Conservation (phyloP, 2,113 vertebrate genomes). For the Pavo muticus region DNA sequence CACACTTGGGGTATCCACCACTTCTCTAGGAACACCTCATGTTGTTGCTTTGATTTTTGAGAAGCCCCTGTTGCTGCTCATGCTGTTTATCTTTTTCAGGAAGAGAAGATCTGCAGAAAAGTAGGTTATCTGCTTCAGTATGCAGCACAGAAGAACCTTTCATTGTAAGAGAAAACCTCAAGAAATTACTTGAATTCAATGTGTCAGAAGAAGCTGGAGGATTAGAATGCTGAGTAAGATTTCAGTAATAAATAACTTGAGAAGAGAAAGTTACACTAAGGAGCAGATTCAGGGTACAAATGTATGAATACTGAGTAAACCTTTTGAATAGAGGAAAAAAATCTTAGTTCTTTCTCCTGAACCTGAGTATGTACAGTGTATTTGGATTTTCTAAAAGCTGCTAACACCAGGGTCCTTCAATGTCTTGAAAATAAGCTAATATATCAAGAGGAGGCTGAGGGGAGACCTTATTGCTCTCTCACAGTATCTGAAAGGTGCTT, state of each 20-base stretch:
- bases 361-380: not conserved
- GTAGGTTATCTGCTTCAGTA: fast-evolving
- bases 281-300: not conserved
- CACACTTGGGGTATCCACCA: too few relatives aligned
- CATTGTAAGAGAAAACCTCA: not conserved
- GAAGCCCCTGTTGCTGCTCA: not conserved
- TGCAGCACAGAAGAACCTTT: not conserved
- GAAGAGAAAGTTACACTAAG: not conserved
- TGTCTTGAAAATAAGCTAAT: not conserved
- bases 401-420: not conserved
- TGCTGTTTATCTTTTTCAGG: not conserved
- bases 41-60: not conserved
- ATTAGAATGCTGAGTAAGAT: not conserved
- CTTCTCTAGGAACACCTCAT: not conserved
- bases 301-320: not conserved
- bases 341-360: not conserved
- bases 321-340: not conserved
- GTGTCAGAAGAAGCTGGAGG: not conserved
- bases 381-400: not conserved
- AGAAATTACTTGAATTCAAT: not conserved
- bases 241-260: not conserved
- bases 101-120: not conserved
- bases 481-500: too few relatives aligned
- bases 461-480: too few relatives aligned
- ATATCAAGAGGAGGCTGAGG: not conserved